phyloP scores from a whole-genome alignment of 2,888 invertebrate species.

The Himalopsyche tibetana region DNA sequence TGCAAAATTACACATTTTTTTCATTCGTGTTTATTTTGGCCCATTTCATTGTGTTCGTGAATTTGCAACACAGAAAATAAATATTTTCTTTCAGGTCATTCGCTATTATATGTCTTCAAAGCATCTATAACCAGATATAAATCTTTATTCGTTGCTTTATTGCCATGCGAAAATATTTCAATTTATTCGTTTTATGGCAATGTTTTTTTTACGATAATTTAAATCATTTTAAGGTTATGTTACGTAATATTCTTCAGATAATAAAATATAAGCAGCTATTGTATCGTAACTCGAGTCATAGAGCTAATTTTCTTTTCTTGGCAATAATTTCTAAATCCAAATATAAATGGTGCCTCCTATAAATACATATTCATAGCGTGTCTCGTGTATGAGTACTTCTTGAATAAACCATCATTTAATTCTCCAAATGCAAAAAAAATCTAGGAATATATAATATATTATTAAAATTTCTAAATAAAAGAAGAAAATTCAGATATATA shows the following conservation, averaged over 20 bases:
- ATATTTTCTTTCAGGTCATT: conserved; percentile 20
- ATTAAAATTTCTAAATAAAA: too few species aligned
- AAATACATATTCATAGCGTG: too few species aligned
- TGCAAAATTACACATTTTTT: neutral
- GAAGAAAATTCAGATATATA: too few species aligned
- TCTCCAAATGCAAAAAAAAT: too few species aligned
- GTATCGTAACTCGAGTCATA: too few species aligned
- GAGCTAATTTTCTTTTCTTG: too few species aligned
- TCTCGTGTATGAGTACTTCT: too few species aligned
- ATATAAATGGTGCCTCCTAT: too few species aligned
- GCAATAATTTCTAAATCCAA: too few species aligned
- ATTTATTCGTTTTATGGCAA: conserved; percentile 36
- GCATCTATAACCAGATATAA: conserved; percentile 35
- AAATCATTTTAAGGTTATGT: conserved; percentile 40
- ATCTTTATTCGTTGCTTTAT: conserved; percentile 37
- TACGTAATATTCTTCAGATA: neutral
- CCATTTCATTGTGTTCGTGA: too few species aligned
- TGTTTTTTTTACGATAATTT: conserved; percentile 27
- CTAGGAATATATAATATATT: too few species aligned
- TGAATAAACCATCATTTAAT: too few species aligned
- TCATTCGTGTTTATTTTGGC: neutral
- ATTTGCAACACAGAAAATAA: neutral
- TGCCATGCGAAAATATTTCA: conserved; percentile 39
- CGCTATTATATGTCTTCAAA: conserved; percentile 18
- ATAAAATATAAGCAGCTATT: neutral